These are phyloP conservation scores for Helicolenus hilgendorfi DNA, from an alignment of 2,797 vertebrate genomes.

Conservation along the genomic window DNA sequence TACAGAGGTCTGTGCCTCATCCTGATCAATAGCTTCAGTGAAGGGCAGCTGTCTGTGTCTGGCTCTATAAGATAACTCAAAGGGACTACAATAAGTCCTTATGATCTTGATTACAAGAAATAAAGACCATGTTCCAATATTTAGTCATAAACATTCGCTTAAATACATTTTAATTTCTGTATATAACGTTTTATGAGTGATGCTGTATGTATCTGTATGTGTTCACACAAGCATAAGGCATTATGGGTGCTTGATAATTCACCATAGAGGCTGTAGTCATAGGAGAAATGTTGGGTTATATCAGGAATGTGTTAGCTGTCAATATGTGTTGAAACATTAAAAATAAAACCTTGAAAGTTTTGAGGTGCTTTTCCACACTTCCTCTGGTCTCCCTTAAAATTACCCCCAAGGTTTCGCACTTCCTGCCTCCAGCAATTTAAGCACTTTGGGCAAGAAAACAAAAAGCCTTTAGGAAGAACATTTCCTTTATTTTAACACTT, in stretches of 20 bases:
- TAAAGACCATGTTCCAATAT: background rate
- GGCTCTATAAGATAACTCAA: background rate
- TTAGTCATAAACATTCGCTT: background rate
- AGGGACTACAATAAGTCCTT: slow-evolving; percentile 1
- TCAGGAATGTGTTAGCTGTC: background rate
- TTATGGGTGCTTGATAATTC: background rate
- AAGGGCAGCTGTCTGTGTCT: slow-evolving; percentile 42
- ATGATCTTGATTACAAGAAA: background rate
- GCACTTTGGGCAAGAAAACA: slow-evolving; percentile 58
- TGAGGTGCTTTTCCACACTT: slow-evolving; percentile 7
- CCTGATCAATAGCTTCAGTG: slow-evolving; percentile 62
- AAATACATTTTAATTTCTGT: slow-evolving; percentile 16
- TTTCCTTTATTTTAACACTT: slow-evolving; percentile 64
- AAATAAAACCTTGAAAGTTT: background rate
- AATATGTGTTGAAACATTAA: background rate
- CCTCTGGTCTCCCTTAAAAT: slow-evolving; percentile 56
- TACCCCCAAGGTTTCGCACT: slow-evolving; percentile 38
- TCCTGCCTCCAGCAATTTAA: slow-evolving; percentile 76
- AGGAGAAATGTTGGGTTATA: background rate
- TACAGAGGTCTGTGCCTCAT: slow-evolving; percentile 61
- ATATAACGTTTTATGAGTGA: background rate
- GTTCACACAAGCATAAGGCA: background rate
- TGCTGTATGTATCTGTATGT: slow-evolving; percentile 2
- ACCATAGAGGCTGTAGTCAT: background rate
- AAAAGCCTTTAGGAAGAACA: slow-evolving; percentile 75